Evolutionary conservation across 2,888 invertebrate species (phyloP), one percentile per base, ranked within the genome.

Genomic region (Ceraclea dissimilis): DNA sequence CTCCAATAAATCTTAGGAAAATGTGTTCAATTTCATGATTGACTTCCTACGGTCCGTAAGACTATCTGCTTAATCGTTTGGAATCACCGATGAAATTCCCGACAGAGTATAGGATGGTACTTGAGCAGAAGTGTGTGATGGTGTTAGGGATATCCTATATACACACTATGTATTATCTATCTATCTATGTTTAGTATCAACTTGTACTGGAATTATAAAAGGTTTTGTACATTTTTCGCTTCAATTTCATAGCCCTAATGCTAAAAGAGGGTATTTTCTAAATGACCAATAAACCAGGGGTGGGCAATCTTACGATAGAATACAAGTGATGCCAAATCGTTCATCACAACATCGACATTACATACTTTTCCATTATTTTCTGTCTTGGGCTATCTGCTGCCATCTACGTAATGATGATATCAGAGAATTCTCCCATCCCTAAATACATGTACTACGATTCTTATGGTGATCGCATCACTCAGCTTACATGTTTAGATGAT

Each of bases 21-120:
- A 16, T 39, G 39, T n/a, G 39, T 39, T 39, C 39, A n/a, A 39
- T 39, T 39, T 39, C 39, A 39, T 39, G 39, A 39, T 39, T 39
- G 39, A 39, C n/a, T 39, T 39, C 39, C 13, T 39, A 39, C 13
- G 13, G 39, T 39, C 39, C 39, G 39, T 39, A 39, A 39, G 13
- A 39, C 39, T 16, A 39, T 13, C 39, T 39, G 39, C 39, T 39
- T n/a, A 39, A 39, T 39, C 39, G 39, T 16, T 39, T 39, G 39
- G 39, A 39, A 39, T 39, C 39, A 16, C 39, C 39, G 39, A 39
- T 8, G 39, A 39, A 39, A 39, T 39, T 16, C 13, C n/a, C 5
- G 39, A 39, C 39, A 11, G 31, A 11, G 11, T 6, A 31, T 6
- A 31, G 39, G 8, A 39, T 8, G 13, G 16, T 39, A 39, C n/a